Conservation (phyloP, 1,140 invertebrate genomes). For the Acromyrmex charruanus region DNA sequence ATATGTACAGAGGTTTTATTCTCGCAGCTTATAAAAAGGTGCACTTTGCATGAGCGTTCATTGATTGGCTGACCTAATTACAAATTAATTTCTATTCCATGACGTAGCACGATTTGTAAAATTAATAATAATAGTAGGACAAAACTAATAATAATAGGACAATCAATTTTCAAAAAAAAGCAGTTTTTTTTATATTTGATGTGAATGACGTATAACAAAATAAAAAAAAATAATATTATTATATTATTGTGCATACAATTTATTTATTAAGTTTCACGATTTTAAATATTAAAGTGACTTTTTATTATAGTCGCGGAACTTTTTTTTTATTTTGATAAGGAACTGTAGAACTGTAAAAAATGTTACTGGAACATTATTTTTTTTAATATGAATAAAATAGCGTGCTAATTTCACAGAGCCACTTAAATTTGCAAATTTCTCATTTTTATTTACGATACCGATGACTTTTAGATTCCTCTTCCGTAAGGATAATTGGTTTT, state of each 20-base stretch:
- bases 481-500: neutral
- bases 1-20: neutral
- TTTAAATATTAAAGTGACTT: neutral
- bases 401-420: no score
- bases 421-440: neutral
- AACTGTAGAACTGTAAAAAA: no score
- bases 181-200: neutral
- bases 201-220: neutral
- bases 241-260: neutral
- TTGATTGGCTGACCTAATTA: slow-evolving; percentile 54
- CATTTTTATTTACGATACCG: neutral
- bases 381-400: no score
- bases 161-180: neutral
- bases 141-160: neutral
- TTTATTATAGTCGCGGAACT: no score
- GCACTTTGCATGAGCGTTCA: slow-evolving; percentile 30
- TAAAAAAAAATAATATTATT: neutral
- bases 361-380: no score
- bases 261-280: neutral
- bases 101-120: neutral
- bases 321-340: no score
- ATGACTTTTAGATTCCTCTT: neutral
- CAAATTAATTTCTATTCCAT: slow-evolving; percentile 25
- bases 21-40: slow-evolving; percentile 11
- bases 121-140: neutral